Evolutionary conservation across 2,888 invertebrate species (phyloP).

Genomic region (Ectobius pallidus): DNA sequence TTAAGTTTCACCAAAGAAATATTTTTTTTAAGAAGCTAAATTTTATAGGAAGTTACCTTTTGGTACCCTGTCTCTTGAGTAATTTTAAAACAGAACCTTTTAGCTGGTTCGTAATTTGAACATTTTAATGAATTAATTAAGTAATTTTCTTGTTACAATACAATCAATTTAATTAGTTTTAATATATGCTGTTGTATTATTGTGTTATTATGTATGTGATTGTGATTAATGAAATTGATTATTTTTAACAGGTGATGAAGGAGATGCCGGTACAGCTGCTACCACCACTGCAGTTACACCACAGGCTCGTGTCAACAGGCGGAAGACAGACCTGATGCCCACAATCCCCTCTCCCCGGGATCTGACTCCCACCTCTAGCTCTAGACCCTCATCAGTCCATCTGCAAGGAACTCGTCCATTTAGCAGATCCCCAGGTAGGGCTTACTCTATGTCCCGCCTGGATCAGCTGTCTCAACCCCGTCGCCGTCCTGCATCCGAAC

Average conservation of each 20-base stretch:
- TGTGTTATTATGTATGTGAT: no score
- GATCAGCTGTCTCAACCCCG: slow-evolving; percentile 82
- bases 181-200: no score
- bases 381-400: slow-evolving; percentile 30
- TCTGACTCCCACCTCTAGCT: slow-evolving; percentile 43
- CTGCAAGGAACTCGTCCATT: slow-evolving; percentile 47
- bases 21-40: no score
- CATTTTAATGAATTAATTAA: no score
- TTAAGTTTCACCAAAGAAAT: no score
- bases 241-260: slow-evolving; percentile 35
- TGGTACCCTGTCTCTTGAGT: no score
- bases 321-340: slow-evolving; percentile 90
- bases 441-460: slow-evolving; percentile 91
- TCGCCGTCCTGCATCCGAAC: slow-evolving; percentile 54
- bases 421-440: slow-evolving; percentile 75
- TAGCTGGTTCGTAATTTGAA: no score
- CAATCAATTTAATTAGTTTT: no score
- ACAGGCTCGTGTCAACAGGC: slow-evolving; percentile 73
- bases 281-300: slow-evolving; percentile 53
- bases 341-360: slow-evolving; percentile 80
- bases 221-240: no score
- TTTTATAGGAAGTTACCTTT: no score
- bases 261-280: slow-evolving; percentile 21
- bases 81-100: no score
- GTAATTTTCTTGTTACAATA: no score